phyloP scores from a whole-genome alignment of 2,113 vertebrate genomes.

The Empidonax traillii region DNA sequence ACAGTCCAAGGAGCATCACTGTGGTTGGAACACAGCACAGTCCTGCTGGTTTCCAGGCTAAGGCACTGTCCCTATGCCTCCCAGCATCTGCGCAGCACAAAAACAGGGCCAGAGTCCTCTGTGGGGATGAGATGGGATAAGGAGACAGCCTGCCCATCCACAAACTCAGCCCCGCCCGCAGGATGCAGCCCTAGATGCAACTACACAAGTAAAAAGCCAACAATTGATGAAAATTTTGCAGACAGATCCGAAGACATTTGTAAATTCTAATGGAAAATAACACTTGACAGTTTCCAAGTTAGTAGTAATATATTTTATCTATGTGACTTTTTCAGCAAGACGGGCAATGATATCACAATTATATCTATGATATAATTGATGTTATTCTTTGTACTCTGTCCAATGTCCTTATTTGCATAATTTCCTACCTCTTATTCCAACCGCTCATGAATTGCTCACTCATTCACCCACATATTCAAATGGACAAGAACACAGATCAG shows the following conservation, averaged over 20 bases:
- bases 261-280: background rate
- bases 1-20: background rate
- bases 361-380: background rate
- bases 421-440: background rate
- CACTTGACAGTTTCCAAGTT: background rate
- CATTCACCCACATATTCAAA: background rate
- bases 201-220: background rate
- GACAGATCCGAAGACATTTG: background rate
- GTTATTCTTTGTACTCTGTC: background rate
- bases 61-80: background rate
- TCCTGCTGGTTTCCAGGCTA: background rate
- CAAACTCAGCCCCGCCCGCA: background rate
- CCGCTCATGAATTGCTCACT: background rate
- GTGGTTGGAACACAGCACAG: fast-evolving
- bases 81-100: background rate
- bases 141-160: background rate
- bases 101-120: background rate
- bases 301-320: background rate
- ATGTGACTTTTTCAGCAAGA: background rate
- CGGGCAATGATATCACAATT: background rate
- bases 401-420: background rate
- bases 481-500: background rate
- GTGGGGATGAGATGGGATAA: background rate
- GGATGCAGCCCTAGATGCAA: background rate
- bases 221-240: background rate